Conservation (phyloP, 2,888 invertebrate species). For the Volucella inanis region DNA sequence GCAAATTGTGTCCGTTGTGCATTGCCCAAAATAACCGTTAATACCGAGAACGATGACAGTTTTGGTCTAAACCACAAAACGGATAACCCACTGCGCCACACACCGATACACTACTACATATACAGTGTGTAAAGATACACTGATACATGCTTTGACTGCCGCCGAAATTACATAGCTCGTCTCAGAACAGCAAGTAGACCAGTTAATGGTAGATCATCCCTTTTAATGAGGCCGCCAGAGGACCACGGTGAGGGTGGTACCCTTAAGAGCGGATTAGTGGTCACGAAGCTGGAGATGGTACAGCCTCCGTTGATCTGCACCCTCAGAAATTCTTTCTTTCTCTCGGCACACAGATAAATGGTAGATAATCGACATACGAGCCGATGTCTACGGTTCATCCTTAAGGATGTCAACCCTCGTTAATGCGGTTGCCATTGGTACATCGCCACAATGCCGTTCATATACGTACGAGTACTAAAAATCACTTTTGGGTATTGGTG, state of each 20-base stretch:
- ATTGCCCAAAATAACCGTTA: slow-evolving; percentile 68
- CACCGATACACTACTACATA: slow-evolving; percentile 4
- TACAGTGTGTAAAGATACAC: background rate
- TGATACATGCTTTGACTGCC: slow-evolving; percentile 22
- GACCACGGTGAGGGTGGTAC: slow-evolving; percentile 60
- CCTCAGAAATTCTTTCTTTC: slow-evolving; percentile 47
- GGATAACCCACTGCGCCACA: slow-evolving; percentile 71
- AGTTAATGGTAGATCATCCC: slow-evolving; percentile 71
- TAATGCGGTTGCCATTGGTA: slow-evolving; percentile 73
- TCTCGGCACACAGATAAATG: slow-evolving; percentile 65
- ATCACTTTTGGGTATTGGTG: background rate
- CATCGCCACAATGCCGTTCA: slow-evolving; percentile 55
- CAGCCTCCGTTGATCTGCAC: slow-evolving; percentile 69
- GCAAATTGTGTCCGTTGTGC: slow-evolving; percentile 71
- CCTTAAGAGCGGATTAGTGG: slow-evolving; percentile 56
- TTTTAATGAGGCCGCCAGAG: slow-evolving; percentile 53
- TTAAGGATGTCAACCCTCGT: slow-evolving; percentile 73
- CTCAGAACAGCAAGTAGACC: slow-evolving; percentile 25
- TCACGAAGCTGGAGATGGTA: slow-evolving; percentile 44
- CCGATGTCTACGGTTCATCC: slow-evolving; percentile 71
- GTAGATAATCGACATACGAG: slow-evolving; percentile 69
- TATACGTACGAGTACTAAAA: slow-evolving; percentile 18
- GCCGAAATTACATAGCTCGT: slow-evolving; percentile 8
- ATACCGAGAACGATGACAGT: slow-evolving; percentile 67
- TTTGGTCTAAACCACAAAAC: slow-evolving; percentile 73